These are phyloP conservation scores for Halichoerus grypus DNA, from an alignment of 2,113 vertebrate genomes.

Conservation along the genomic window DNA sequence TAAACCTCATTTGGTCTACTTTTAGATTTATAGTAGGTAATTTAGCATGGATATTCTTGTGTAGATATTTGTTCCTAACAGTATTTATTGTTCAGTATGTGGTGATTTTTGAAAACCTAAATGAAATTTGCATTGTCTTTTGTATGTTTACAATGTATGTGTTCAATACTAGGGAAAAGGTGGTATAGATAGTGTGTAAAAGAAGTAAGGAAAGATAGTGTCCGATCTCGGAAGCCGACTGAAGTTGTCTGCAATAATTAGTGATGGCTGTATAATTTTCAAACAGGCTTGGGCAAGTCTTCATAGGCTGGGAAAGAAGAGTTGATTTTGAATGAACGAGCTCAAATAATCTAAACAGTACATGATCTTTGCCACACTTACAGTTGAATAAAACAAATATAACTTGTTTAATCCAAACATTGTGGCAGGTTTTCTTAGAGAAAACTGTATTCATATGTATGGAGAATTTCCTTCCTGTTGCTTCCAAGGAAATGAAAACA, in stretches of 20 bases:
- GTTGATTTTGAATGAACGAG: not conserved
- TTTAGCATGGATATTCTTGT: not conserved
- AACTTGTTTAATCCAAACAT: not conserved
- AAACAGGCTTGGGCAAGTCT: not conserved
- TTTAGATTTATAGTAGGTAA: not conserved
- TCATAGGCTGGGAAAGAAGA: not conserved
- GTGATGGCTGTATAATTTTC: not conserved
- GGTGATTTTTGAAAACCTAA: not conserved
- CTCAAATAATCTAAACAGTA: not conserved
- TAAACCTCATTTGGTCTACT: not conserved
- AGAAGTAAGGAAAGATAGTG: too few relatives aligned
- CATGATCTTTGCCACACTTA: not conserved
- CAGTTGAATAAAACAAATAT: not conserved
- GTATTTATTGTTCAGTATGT: not conserved
- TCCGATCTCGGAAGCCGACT: fast-evolving
- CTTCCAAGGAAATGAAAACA: not conserved
- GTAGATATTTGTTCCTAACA: not conserved
- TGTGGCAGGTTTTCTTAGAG: not conserved
- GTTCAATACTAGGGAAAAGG: not conserved
- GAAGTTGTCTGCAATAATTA: not conserved
- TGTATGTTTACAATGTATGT: fast-evolving
- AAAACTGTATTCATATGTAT: not conserved
- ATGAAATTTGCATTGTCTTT: not conserved
- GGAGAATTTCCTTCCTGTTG: not conserved
- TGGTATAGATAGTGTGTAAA: fast-evolving